Evolutionary conservation across 2,797 vertebrate genomes (phyloP).

Genomic region (Nyctibius grandis): DNA sequence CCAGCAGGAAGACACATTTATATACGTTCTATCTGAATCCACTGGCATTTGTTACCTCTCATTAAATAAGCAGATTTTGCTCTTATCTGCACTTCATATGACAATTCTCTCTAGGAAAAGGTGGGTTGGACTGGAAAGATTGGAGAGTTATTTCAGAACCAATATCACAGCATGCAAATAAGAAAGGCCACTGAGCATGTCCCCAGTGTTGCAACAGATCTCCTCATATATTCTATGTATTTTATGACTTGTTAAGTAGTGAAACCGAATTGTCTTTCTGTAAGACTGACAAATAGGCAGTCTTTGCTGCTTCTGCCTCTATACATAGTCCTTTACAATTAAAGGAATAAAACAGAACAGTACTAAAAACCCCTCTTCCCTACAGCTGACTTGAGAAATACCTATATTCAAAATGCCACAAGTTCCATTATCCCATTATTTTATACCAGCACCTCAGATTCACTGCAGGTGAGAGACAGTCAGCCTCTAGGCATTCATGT

Average conservation of each 20-base stretch:
- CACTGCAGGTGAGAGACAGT: background rate
- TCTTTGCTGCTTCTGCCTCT: background rate
- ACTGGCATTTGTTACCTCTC: background rate
- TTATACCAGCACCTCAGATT: background rate
- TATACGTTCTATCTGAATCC: background rate
- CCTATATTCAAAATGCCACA: background rate
- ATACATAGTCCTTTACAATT: background rate
- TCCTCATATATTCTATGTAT: background rate
- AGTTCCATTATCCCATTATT: background rate
- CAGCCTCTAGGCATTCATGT: background rate
- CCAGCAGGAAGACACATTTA: background rate
- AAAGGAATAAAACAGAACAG: background rate
- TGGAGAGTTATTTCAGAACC: background rate
- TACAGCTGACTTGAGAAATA: background rate
- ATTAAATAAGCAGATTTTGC: conserved; percentile 7
- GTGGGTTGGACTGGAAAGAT: background rate
- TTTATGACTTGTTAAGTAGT: background rate
- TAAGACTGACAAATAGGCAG: background rate
- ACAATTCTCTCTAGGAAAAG: background rate
- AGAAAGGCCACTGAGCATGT: background rate
- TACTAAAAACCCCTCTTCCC: background rate
- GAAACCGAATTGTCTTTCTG: background rate
- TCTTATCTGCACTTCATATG: background rate
- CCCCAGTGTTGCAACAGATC: background rate
- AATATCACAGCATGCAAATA: background rate